Evolutionary conservation across 2,797 vertebrate genomes (phyloP), one percentile per base, ranked within the genome.

Genomic region (Otolemur crassicaudatus): DNA sequence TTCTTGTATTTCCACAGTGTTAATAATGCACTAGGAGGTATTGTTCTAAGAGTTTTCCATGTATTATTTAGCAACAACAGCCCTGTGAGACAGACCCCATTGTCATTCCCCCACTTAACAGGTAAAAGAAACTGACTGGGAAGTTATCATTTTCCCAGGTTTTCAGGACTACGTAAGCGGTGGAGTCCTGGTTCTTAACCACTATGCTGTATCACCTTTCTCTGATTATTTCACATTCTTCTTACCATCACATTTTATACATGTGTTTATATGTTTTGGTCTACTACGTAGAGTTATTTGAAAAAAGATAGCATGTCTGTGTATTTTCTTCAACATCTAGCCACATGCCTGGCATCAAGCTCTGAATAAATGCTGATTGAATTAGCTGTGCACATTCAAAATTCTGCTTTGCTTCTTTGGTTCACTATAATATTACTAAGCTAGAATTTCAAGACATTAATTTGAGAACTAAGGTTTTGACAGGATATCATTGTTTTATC

Each of bases 391-490:
- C 8, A 61, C 17, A 27, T 69, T 29, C 34, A 95, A 27, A 82
- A 11, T 60, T 76, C 37, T 79, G 6, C 40, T 89, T 90, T 95
- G 70, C 34, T 75, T 72, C n/a, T 92, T 89, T 92, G 84, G 83
- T n/a, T 94, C 22, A 58, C 0, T 90, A 29, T 75, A 82, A 70
- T 56, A 77, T 34, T 77, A 56, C 40, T 56, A 58, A 90, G 87
- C 76, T 86, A 72, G 46, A 97, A 85, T 95, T 90, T 94, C 19
- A 94, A 65, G 46, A n/a, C 91, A 61, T 8, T 89, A 40, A 19
- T 77, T 77, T 91, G 79, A 92, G 31, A 97, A 25, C 37, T 94
- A 67, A 79, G 16, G 43, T 91, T 34, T 81, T 88, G 40, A 72
- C 13, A 87, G 23, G 22, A 46, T 87, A 20, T 69, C 87, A 27